Base-by-base conservation (phyloP, 2,888 invertebrate genomes). In the Adela reaumurella region DNA sequence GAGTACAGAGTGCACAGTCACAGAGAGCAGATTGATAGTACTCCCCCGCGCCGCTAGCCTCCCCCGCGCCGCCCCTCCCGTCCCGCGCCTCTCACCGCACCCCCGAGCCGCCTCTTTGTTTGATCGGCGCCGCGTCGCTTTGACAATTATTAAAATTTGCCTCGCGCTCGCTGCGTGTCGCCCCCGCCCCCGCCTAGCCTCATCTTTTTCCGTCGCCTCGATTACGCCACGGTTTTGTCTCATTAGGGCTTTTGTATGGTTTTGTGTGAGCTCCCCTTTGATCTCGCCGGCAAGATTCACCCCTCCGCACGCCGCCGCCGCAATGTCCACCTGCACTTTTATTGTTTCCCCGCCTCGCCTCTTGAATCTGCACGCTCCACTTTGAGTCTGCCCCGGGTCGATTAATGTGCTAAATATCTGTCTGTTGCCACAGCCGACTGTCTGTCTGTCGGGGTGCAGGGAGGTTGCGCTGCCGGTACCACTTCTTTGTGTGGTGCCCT, bases 91-190 rank as follows among this genome's bases (percentile, higher is more conserved):
- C 35, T 35, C 35, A 8, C 35, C 35, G 35, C 35, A 35, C 35
- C 35, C 35, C 35, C 35, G 35, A 35, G 35, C 29, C 46, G 28
- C 17, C 29, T 43, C 50, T 51, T 53, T 53, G 74, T 79, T 79
- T 79, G 78, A 78, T 78, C 76, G 77, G 64, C 66, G 73, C 79
- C 78, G 78, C 73, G n/a, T n/a, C 77, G 79, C 80, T 80, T 80
- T 80, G 80, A 80, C 80, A 80, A 79, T 80, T 80, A 80, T 80
- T 79, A 80, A 80, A 80, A 80, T 80, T 78, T 74, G 79, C 77
- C 77, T 72, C 74, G 76, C 74, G 74, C 47, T 29, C 24, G 46
- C 46, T 35, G 45, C 52, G 46, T 46, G 48, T 43, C 46, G 18
- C 48, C 28, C 48, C 28, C 52, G 24, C 74, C 74, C 71, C 74